phyloP scores from a whole-genome alignment of 92 coral and sea anemone species.

The Epizoanthus fatuus region DNA sequence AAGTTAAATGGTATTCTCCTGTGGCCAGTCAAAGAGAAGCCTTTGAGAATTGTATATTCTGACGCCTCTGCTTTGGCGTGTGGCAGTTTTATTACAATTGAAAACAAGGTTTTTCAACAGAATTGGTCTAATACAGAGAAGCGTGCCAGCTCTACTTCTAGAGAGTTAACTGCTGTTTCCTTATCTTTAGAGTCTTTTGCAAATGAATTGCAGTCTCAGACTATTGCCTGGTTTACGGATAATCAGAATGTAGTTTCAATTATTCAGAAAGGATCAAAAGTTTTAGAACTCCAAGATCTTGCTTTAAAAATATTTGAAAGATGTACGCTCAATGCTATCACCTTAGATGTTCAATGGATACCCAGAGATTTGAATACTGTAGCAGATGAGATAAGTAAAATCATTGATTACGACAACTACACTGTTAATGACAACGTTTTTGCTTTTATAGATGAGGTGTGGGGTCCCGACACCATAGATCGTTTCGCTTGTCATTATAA shows the following conservation, averaged over 20 bases:
- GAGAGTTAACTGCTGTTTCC: constrained; percentile 23
- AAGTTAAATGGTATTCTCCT: too few species aligned
- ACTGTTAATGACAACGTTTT: constrained; percentile 51
- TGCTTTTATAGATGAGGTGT: constrained; percentile 17
- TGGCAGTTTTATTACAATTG: constrained; percentile 25
- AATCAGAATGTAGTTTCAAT: constrained; percentile 40
- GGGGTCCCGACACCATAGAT: constrained; percentile 63
- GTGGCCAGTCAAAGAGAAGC: too few species aligned
- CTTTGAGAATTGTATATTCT: too few species aligned
- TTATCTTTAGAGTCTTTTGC: constrained; percentile 24
- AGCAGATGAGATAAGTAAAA: constrained; percentile 41
- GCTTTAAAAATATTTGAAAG: too few species aligned
- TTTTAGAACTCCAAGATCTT: too few species aligned
- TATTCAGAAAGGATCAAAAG: too few species aligned
- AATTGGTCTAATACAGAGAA: constrained; percentile 34
- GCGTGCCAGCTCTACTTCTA: not conserved
- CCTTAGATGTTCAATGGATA: not conserved
- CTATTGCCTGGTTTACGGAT: constrained; percentile 52
- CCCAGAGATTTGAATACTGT: constrained; percentile 16
- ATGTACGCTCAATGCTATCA: too few species aligned
- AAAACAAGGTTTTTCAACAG: constrained; percentile 27
- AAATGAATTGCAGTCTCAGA: constrained; percentile 1
- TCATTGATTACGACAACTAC: constrained; percentile 54
- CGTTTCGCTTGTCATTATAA: constrained; percentile 48
- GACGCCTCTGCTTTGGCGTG: constrained; percentile 24